Evolutionary conservation across 2,113 vertebrate species (phyloP).

Genomic region (Sminthopsis crassicaudata): DNA sequence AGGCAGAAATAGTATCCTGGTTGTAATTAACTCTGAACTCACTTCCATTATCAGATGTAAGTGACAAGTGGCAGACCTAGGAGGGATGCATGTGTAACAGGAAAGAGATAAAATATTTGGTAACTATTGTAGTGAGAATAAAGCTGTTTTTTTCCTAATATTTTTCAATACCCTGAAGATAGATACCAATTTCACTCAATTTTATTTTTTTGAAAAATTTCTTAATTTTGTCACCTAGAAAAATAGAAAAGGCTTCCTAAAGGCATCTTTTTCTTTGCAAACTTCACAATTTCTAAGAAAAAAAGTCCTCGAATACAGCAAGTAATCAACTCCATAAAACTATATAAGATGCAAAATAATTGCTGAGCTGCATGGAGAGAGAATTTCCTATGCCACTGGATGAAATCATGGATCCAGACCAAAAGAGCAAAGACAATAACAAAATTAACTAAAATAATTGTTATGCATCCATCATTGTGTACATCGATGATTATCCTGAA

Average conservation of each 20-base stretch:
- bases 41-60: neutral
- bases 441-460: neutral
- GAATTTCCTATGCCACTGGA: neutral
- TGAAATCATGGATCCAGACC: neutral
- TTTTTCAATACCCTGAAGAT: neutral
- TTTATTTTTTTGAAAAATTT: neutral
- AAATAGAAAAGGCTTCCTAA: neutral
- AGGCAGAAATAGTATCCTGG: neutral
- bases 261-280: neutral
- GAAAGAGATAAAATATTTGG: neutral
- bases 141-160: neutral
- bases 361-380: neutral
- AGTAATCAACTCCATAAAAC: neutral
- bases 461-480: neutral
- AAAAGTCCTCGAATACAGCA: neutral
- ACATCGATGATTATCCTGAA: neutral
- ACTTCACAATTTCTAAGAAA: neutral
- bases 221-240: neutral
- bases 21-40: neutral
- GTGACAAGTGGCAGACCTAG: neutral
- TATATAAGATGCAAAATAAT: neutral
- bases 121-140: neutral
- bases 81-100: neutral
- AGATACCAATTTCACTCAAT: neutral
- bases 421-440: neutral